Evolutionary conservation across 2,888 invertebrate genomes (phyloP), one percentile per base, ranked within the genome.

Genomic region (Ephialtes manifestator): DNA sequence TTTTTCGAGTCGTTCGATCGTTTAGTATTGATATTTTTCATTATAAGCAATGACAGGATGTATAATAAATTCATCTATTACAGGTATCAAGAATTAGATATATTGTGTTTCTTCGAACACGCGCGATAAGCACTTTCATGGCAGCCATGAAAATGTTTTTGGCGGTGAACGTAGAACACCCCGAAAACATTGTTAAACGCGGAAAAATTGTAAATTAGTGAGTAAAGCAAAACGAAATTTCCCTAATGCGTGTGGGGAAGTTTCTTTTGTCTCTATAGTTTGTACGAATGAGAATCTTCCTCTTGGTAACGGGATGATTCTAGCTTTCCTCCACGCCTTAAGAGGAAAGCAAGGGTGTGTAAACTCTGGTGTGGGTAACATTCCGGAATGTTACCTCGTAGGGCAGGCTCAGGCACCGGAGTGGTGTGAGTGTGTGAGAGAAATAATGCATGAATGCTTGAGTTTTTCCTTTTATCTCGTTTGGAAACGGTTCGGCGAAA

Each of bases 1-100:
- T 13, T 65, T 39, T 39, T 65, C 65, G 39, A 65, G n/a, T 43
- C 65, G 18, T 65, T 65, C n/a, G 43, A 65, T 65, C 65, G 65
- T 43, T 65, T 8, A 39, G 39, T 4, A 8, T 39, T 39, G 39
- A 39, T 39, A 55, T 18, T 39, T 63, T 63, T 63, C n/a, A 20
- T 65, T 15, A 7, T 15, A 60, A 55, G 60, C 15, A n/a, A n/a
- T n/a, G n/a, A n/a, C n/a, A n/a, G n/a, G n/a, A n/a, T n/a, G n/a
- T n/a, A n/a, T n/a, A n/a, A n/a, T n/a, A n/a, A n/a, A n/a, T n/a
- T n/a, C n/a, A n/a, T n/a, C n/a, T n/a, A n/a, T n/a, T n/a, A n/a
- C n/a, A n/a, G n/a, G n/a, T n/a, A n/a, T n/a, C n/a, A n/a, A n/a
- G n/a, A n/a, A n/a, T n/a, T n/a, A n/a, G n/a, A n/a, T n/a, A n/a